Evolutionary conservation across 2,113 vertebrate species (phyloP).

Genomic region (Agelaius phoeniceus): DNA sequence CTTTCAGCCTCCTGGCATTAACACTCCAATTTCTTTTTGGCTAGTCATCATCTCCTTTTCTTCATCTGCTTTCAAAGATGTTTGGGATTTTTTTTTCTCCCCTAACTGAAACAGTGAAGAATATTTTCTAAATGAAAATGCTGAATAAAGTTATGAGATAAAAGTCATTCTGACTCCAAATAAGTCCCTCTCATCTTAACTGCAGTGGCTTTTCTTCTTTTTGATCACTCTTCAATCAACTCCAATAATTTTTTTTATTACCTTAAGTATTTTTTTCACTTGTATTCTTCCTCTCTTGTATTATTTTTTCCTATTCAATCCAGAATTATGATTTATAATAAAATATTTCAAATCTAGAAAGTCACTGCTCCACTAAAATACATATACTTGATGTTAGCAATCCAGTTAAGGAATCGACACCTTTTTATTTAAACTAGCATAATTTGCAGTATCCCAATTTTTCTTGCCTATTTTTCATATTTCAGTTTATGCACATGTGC

Average conservation of each 20-base stretch:
- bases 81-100: accelerated
- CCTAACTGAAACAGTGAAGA: neutral
- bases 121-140: neutral
- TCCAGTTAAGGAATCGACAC: neutral
- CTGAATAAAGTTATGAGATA: neutral
- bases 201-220: neutral
- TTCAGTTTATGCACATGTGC: neutral
- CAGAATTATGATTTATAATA: neutral
- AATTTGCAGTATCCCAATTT: neutral
- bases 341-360: neutral
- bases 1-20: neutral
- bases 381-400: neutral
- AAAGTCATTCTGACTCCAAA: neutral
- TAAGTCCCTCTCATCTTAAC: neutral
- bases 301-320: neutral
- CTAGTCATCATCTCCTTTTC: neutral
- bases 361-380: neutral
- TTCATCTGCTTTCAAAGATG: neutral
- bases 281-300: neutral
- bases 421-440: neutral
- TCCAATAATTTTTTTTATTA: neutral
- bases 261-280: neutral
- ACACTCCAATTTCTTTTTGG: neutral
- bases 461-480: neutral
- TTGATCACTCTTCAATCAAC: neutral